Conservation (phyloP, 2,113 vertebrate genomes). For the Falco punctatus region DNA sequence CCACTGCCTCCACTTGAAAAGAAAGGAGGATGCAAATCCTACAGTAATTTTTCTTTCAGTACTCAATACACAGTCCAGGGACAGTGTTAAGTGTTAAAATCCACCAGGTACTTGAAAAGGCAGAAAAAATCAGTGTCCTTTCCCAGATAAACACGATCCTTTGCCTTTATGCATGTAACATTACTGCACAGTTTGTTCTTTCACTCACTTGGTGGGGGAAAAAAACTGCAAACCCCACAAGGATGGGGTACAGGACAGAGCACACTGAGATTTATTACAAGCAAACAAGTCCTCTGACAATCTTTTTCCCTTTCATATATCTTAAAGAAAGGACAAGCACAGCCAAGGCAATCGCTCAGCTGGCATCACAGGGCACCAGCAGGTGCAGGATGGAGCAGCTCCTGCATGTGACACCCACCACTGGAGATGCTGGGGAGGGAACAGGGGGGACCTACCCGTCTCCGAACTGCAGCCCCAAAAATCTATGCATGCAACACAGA, state of each 20-base stretch:
- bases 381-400: rapidly evolving
- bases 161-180: background rate
- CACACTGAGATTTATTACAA: background rate
- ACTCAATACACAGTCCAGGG: background rate
- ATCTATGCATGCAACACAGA: rapidly evolving
- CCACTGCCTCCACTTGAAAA: rapidly evolving
- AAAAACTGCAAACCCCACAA: background rate
- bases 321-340: background rate
- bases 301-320: background rate
- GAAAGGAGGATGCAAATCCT: background rate
- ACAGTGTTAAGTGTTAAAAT: background rate
- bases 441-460: rapidly evolving
- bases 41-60: background rate
- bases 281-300: background rate
- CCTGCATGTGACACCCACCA: rapidly evolving
- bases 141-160: rapidly evolving
- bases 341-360: rapidly evolving
- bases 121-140: background rate
- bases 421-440: rapidly evolving
- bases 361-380: rapidly evolving
- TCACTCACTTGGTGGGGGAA: rapidly evolving
- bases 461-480: background rate
- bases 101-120: background rate
- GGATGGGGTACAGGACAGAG: background rate
- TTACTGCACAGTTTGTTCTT: background rate